Evolutionary conservation across 2,888 invertebrate genomes (phyloP), one percentile per base, ranked within the genome.

Genomic region (Watsonalla cultraria): DNA sequence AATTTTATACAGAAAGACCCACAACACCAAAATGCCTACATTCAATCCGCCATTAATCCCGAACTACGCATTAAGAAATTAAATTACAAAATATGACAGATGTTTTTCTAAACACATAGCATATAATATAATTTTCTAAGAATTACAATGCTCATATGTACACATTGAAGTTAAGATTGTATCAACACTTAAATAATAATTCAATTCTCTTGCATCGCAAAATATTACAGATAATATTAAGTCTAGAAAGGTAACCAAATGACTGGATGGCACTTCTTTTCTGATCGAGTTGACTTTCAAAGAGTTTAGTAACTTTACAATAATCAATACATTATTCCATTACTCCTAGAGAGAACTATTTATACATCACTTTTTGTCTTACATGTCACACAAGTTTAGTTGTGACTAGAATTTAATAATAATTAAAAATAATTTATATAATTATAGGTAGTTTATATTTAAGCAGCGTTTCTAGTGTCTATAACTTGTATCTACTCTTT

Each of bases 141-240:
- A 46, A 54, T 61, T 51, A 52, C 55, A 54, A 58, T 55, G 55
- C 53, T 68, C 60, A 59, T 76, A 80, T 78, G 55, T 84, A 83
- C 82, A 82, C 82, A 82, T 66, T 75, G 74, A 76, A 75, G 76
- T 73, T 76, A 75, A 70, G 72, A 73, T 64, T 76, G 80, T 80
- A 74, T 76, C 78, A 78, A 78, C 74, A 78, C 82, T 80, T 84
- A 84, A 82, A 85, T 84, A 82, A 81, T 74, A 77, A 80, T 84
- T 90, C 90, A 90, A 90, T 90, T 90, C 90, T 86, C 90, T 88
- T 88, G 90, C 90, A 90, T 90, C 89, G 90, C 90, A 90, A 85
- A 84, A 78, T 81, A 80, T 85, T 82, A 78, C 66, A 80, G 76
- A 76, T 76, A 73, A 75, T 74, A 72, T 81, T 78, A 78, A 79